phyloP scores from a whole-genome alignment of 2,888 invertebrate species.

The Lydus trimaculatus region DNA sequence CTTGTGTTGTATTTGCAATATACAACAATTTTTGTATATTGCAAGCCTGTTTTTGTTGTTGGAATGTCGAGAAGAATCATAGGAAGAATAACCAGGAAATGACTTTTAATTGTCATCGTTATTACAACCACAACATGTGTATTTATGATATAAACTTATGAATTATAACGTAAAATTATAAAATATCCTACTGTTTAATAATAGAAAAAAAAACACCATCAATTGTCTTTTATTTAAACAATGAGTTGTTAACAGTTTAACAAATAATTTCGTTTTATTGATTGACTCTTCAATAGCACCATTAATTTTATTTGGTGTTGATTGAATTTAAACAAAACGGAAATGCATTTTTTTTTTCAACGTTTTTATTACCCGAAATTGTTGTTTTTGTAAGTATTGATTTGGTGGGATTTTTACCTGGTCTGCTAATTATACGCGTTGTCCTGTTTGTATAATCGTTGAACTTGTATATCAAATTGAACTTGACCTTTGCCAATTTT shows the following conservation, averaged over 20 bases:
- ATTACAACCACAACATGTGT: background rate
- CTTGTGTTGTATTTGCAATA: background rate
- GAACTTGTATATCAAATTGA: conserved; percentile 26
- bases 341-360: background rate
- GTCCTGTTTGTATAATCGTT: conserved; percentile 22
- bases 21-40: background rate
- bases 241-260: background rate
- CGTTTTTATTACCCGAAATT: too few species aligned
- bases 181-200: background rate
- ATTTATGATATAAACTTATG: background rate
- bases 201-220: too few species aligned
- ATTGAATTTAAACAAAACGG: background rate
- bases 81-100: background rate
- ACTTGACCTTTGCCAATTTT: conserved; percentile 40
- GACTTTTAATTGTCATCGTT: background rate
- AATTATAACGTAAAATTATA: background rate
- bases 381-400: background rate
- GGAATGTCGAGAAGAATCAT: background rate
- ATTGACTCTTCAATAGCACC: background rate
- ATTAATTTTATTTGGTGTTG: background rate
- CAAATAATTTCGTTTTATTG: background rate
- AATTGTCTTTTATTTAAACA: background rate
- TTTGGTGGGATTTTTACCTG: background rate
- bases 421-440: background rate
- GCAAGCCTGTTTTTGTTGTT: background rate